Conservation (phyloP, 2,888 invertebrate species). For the Cetonia aurata region DNA sequence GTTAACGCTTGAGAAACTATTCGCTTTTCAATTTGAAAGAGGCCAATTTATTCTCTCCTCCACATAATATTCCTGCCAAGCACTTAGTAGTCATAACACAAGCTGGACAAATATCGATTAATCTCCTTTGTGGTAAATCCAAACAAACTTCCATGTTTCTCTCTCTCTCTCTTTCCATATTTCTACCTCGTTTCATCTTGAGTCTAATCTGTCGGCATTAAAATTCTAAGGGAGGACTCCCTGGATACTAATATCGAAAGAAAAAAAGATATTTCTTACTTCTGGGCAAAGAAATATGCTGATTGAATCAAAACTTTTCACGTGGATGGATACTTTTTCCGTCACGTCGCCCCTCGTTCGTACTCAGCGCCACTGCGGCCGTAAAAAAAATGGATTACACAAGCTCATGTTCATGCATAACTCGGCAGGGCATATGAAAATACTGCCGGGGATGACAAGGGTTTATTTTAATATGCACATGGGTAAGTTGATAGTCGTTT, state of each 20-base stretch:
- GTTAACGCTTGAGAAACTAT: no score
- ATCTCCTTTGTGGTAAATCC: conserved; percentile 12
- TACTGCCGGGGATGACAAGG: no score
- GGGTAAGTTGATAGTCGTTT: no score
- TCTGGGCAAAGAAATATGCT: conserved; percentile 32
- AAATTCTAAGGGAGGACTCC: conserved; percentile 12
- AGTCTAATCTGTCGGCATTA: conserved; percentile 23
- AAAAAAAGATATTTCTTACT: conserved; percentile 24
- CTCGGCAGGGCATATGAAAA: no score
- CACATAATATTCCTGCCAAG: no score
- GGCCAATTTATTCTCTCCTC: no score
- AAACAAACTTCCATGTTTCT: neutral
- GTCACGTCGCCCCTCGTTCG: conserved; percentile 4
- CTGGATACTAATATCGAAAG: conserved; percentile 12
- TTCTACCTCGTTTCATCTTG: no score
- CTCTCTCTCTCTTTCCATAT: neutral
- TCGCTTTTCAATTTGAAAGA: no score
- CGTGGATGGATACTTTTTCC: conserved; percentile 22
- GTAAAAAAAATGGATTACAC: conserved; percentile 13
- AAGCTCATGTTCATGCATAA: conserved; percentile 1
- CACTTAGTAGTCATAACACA: no score
- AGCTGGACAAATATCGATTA: conserved; percentile 1
- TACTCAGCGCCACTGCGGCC: neutral
- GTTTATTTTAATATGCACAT: no score
- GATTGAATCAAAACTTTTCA: conserved; percentile 36